Evolutionary conservation across 2,888 invertebrate species (phyloP).

Genomic region (Lasiommata megera): DNA sequence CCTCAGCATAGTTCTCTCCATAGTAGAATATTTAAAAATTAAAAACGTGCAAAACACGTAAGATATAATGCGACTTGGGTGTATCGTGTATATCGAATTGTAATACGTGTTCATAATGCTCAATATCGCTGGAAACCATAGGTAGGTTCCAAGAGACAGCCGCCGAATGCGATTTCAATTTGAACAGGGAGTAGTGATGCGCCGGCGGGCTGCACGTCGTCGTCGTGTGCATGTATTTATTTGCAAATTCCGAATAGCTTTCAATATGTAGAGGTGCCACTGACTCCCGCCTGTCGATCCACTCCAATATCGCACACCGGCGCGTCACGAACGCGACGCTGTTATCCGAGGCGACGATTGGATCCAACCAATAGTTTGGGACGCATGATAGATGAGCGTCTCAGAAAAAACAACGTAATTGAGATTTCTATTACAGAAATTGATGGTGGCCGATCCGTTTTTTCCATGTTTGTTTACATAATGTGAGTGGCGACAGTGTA

Average conservation of each 20-base stretch:
- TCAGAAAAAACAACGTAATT: conserved; percentile 76
- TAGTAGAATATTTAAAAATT: background rate
- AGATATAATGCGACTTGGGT: conserved; percentile 4
- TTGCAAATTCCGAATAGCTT: conserved; percentile 77
- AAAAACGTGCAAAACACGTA: background rate
- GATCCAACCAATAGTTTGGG: conserved; percentile 47
- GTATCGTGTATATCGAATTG: conserved; percentile 27
- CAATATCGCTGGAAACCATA: conserved; percentile 55
- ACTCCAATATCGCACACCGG: conserved; percentile 74
- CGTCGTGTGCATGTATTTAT: conserved; percentile 74
- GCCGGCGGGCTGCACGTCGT: conserved; percentile 51
- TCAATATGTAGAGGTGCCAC: conserved; percentile 76
- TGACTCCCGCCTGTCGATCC: conserved; percentile 75
- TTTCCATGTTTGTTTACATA: conserved; percentile 75
- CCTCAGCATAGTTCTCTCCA: too few relatives aligned
- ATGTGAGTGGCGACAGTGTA: conserved; percentile 71
- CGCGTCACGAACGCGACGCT: conserved; percentile 68
- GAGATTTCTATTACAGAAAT: conserved; percentile 79
- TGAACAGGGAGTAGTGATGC: conserved; percentile 60
- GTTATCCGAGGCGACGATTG: conserved; percentile 71
- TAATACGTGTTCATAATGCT: conserved; percentile 29
- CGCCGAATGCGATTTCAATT: conserved; percentile 75
- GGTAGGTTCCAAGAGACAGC: conserved; percentile 47
- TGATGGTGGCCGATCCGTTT: conserved; percentile 68
- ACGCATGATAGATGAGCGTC: conserved; percentile 57